Base-by-base conservation (phyloP, 2,797 vertebrate species). In the Thamnophis elegans region DNA sequence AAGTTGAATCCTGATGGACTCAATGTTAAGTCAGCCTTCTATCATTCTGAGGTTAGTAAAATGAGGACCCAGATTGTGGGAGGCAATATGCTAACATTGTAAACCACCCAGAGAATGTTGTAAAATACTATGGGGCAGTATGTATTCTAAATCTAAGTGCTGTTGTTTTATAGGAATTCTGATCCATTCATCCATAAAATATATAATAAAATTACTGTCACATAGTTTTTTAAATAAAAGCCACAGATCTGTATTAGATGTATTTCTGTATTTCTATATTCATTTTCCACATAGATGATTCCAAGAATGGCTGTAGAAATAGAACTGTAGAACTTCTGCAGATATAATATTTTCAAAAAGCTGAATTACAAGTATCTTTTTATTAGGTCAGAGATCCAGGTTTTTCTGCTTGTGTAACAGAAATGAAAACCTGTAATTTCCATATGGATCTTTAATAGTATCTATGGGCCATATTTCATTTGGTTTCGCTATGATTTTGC, bases 311-410 rank as follows among this genome's bases (percentile, higher is more conserved):
- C 92, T 60, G 28, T 54, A 92, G 78, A 87, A 92, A 96, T 32
- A 65, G 20, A 91, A 68, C 59, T 93, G 95, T 28, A 85, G 28
- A 91, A 68, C 53, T 93, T 91, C 85, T 92, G 93, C 68, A 94
- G 65, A n/a, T 73, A n/a, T 18, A 82, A n/a, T 22, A 78, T 0
- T 55, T 73, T 87, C 62, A 90, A 88, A 90, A 93, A 59, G 42
- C 62, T 65, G 26, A 22, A 90, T 93, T 94, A 91, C 65, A 94
- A 96, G 88, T n/a, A 93, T 60, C 91, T 60, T 51, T 68, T 88
- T 89, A 91, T 60, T 87, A 91, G 59, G 73, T 91, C 85, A 88
- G 89, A 85, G 28, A 22, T 88, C 26, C 53, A 92, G 13, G 10
- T 87, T 54, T 47, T 47, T 36, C 86, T 85, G 59, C 91, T 92